Evolutionary conservation across 2,797 vertebrate species (phyloP).

Genomic region (Philypnodon macrostomus): DNA sequence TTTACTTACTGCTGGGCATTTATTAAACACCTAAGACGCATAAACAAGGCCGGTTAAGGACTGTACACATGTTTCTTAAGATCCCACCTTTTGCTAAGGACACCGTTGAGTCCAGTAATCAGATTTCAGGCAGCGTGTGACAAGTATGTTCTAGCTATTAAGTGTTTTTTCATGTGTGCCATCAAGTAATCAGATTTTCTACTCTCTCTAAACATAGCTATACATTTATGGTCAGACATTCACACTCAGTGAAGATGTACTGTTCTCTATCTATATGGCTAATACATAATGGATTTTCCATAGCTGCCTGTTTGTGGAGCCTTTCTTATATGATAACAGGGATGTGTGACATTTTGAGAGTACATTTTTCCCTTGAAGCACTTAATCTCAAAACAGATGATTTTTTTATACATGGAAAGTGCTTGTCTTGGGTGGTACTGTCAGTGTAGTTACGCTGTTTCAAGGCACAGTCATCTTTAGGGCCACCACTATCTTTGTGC

Average conservation of each 20-base stretch:
- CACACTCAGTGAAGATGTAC: background rate
- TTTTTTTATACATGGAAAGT: too few relatives aligned
- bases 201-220: background rate
- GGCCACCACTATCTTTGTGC: constrained; percentile 25
- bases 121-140: constrained; percentile 10
- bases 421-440: background rate
- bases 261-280: background rate
- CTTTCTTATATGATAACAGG: background rate
- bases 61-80: too few relatives aligned
- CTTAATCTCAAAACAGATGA: background rate
- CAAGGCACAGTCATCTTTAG: background rate
- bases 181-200: constrained; percentile 7
- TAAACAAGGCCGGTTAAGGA: constrained; percentile 1
- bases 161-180: background rate
- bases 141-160: background rate
- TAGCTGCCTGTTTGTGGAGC: background rate
- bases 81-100: too few relatives aligned
- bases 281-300: background rate
- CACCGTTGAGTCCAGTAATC: too few relatives aligned
- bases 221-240: constrained; percentile 13
- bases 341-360: background rate
- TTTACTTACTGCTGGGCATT: constrained; percentile 13
- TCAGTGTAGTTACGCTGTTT: background rate
- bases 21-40: constrained; percentile 16
- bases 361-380: background rate